A percentile compares a stretch with the other conserved stretches of the same genome.
Conservation (phyloP, 1,140 invertebrate species). For the Homalodisca vitripennis region DNA sequence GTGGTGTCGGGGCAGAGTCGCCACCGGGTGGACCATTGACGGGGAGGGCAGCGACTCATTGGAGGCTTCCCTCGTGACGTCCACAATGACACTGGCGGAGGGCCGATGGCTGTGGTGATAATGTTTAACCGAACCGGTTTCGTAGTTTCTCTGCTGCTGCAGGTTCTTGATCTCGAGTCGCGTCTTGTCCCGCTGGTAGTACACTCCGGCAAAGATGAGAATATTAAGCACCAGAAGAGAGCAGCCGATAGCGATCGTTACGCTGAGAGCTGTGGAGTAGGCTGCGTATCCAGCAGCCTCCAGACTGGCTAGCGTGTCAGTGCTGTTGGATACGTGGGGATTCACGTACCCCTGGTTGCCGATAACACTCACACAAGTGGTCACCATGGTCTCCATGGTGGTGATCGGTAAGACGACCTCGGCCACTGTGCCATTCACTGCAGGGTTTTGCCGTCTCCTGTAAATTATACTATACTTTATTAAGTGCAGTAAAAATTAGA, state of each 20-base stretch:
- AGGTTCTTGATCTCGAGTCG: slow-evolving; percentile 49
- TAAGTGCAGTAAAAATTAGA: no score
- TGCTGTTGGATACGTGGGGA: slow-evolving; percentile 47
- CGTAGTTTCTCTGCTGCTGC: slow-evolving; percentile 42
- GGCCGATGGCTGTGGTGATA: slow-evolving; percentile 31
- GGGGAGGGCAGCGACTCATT: slow-evolving; percentile 48
- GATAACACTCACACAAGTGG: slow-evolving; percentile 40
- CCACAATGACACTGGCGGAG: slow-evolving; percentile 66
- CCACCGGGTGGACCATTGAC: slow-evolving; percentile 20
- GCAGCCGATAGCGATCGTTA: slow-evolving; percentile 87
- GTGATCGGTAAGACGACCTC: slow-evolving; percentile 48
- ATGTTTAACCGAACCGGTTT: slow-evolving; percentile 27
- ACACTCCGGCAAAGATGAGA: slow-evolving; percentile 90
- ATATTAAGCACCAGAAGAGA: slow-evolving; percentile 76
- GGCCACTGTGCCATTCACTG: slow-evolving; percentile 38
- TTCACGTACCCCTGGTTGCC: slow-evolving; percentile 53
- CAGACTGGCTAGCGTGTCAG: slow-evolving; percentile 69
- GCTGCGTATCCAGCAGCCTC: slow-evolving; percentile 73
- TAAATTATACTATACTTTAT: no score
- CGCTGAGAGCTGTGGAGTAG: slow-evolving; percentile 78
- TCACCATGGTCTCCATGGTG: slow-evolving; percentile 55
- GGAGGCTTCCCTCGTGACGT: slow-evolving; percentile 72
- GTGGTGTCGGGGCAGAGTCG: slow-evolving; percentile 50
- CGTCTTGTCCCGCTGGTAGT: slow-evolving; percentile 86
- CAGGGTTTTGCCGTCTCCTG: background rate